Conservation (phyloP, 2,113 vertebrate genomes). For the Notechis scutatus region DNA sequence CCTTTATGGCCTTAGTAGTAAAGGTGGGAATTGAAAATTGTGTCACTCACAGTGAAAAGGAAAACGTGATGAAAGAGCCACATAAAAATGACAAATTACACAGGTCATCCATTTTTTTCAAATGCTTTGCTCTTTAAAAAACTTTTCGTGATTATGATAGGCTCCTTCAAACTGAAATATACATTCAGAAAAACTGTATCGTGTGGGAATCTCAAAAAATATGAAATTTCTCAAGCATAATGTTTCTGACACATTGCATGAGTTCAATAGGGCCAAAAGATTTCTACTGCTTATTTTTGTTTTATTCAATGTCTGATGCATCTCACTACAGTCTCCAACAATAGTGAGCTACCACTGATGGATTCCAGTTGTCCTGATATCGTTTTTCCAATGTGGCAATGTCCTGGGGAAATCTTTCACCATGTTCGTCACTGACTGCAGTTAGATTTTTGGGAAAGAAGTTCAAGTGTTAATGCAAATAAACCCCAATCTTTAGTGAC, state of each 20-base stretch:
- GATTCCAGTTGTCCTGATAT: neutral
- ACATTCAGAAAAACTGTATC: neutral
- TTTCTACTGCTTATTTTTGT: neutral
- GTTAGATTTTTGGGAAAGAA: neutral
- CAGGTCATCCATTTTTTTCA: neutral
- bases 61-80: neutral
- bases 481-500: neutral
- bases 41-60: neutral
- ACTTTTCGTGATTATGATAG: neutral
- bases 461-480: too few relatives aligned
- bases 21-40: neutral
- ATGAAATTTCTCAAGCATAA: neutral
- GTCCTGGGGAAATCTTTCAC: neutral
- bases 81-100: neutral
- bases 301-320: neutral
- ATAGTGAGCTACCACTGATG: neutral
- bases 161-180: neutral
- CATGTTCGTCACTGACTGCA: neutral
- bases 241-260: neutral
- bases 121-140: neutral
- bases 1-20: neutral
- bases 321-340: neutral
- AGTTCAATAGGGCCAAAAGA: neutral
- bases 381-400: neutral
- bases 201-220: neutral